phyloP scores from a whole-genome alignment of 2,797 vertebrate genomes.

The Craterocephalus amniculus region DNA sequence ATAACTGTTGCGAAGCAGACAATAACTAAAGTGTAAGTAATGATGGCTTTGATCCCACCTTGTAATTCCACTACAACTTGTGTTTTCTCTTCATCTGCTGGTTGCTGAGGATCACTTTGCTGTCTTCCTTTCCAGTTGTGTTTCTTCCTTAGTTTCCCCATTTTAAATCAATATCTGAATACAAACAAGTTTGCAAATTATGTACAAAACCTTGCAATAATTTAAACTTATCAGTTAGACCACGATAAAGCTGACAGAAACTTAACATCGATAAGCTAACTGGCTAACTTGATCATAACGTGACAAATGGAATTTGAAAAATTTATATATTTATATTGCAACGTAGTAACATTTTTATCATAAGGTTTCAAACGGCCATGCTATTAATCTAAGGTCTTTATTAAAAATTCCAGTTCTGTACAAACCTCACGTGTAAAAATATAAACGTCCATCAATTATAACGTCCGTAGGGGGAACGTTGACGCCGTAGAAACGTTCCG shows the following conservation, averaged over 20 bases:
- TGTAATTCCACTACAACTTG: conserved; percentile 79
- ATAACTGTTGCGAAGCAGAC: not conserved
- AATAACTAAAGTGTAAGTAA: not conserved
- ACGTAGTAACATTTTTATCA: conserved; percentile 21
- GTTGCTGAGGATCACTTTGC: conserved; percentile 56
- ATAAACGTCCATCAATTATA: conserved; percentile 38
- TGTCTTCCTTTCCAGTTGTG: conserved; percentile 89
- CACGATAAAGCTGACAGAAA: not conserved
- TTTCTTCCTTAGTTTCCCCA: conserved; percentile 86
- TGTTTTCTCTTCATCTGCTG: conserved; percentile 36
- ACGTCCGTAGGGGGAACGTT: conserved; percentile 20
- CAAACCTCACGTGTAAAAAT: conserved; percentile 76
- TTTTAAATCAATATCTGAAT: conserved; percentile 48
- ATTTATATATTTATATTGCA: fast-evolving
- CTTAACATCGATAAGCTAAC: conserved; percentile 8
- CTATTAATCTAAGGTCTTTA: not conserved
- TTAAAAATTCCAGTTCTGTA: not conserved
- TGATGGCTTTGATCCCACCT: conserved; percentile 55
- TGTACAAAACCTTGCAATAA: not conserved
- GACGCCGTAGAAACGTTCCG: conserved; percentile 44
- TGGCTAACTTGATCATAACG: not conserved
- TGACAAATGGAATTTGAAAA: not conserved
- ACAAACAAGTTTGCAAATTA: not conserved
- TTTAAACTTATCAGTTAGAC: not conserved
- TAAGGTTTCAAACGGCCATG: fast-evolving